Evolutionary conservation across 2,888 invertebrate genomes (phyloP).

Genomic region (Adela reaumurella): DNA sequence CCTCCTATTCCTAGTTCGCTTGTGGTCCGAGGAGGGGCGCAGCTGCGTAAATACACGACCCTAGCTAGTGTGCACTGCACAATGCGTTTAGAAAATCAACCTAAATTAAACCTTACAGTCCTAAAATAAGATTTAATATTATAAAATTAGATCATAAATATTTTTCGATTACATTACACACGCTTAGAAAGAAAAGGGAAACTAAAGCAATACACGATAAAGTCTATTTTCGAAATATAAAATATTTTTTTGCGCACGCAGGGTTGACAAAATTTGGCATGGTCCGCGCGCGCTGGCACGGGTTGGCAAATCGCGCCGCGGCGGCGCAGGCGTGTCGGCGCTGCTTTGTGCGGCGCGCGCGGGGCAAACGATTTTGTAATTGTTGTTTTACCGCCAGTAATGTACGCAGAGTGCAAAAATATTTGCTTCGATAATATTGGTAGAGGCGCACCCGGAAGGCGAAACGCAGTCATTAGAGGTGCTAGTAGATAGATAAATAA

Average conservation of each 20-base stretch:
- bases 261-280: background rate
- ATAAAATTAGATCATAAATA: no score
- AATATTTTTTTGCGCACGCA: background rate
- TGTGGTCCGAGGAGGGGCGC: conserved; percentile 7
- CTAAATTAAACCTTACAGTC: no score
- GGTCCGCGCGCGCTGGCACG: background rate
- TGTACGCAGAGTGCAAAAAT: conserved; percentile 18
- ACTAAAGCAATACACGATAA: no score
- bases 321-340: background rate
- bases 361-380: conserved; percentile 6
- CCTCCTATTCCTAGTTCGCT: conserved; percentile 2
- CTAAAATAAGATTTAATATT: no score
- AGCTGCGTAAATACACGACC: conserved; percentile 19
- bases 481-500: no score
- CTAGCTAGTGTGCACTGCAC: background rate
- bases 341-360: background rate
- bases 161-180: no score
- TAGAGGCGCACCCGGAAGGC: conserved; percentile 2
- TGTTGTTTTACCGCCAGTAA: conserved; percentile 15
- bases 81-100: no score
- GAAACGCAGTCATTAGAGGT: no score
- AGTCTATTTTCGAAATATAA: no score
- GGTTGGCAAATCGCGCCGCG: background rate
- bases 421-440: conserved; percentile 14
- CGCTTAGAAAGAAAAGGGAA: no score